These are phyloP conservation scores for Perca flavescens DNA, from an alignment of 2,113 vertebrate genomes.

Conservation along the genomic window DNA sequence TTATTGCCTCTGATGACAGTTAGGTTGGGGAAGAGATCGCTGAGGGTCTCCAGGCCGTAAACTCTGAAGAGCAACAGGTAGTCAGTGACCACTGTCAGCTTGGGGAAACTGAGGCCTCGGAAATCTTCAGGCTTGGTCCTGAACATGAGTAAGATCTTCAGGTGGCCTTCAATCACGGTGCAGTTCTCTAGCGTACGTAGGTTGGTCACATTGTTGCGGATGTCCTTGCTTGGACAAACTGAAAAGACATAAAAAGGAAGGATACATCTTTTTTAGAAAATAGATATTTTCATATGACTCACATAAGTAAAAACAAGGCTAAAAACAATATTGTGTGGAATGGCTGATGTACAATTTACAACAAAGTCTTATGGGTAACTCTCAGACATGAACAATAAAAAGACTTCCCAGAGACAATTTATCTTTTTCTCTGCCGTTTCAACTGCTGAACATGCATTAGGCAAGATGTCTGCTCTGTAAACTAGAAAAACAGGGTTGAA, in stretches of 20 bases:
- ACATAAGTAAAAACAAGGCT: background rate
- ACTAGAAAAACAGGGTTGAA: conserved; percentile 60
- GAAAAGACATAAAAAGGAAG: conserved; percentile 6
- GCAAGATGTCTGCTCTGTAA: conserved; percentile 52
- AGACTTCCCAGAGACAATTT: conserved; percentile 11
- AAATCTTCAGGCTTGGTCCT: conserved; percentile 93
- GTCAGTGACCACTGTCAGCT: conserved; percentile 92
- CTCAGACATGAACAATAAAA: background rate
- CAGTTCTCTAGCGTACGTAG: conserved; percentile 91
- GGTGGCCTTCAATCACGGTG: conserved; percentile 95
- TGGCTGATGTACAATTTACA: background rate
- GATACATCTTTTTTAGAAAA: conserved; percentile 34
- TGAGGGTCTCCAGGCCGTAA: conserved; percentile 93
- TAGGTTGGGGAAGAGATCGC: conserved; percentile 96
- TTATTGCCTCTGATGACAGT: conserved; percentile 94
- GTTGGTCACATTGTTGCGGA: conserved; percentile 93
- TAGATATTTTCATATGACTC: background rate
- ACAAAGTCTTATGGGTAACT: background rate
- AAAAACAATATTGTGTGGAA: background rate
- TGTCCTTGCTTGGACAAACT: conserved; percentile 96
- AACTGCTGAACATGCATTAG: conserved; percentile 35
- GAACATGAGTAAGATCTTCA: conserved; percentile 97
- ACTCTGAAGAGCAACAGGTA: conserved; percentile 96
- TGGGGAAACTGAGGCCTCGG: conserved; percentile 92
- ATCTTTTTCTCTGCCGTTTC: conserved; percentile 17